Percentiles rank a stretch among this genome's conserved stretches.
phyloP scores from a whole-genome alignment of 2,888 invertebrate genomes.

The Seira musarum region DNA sequence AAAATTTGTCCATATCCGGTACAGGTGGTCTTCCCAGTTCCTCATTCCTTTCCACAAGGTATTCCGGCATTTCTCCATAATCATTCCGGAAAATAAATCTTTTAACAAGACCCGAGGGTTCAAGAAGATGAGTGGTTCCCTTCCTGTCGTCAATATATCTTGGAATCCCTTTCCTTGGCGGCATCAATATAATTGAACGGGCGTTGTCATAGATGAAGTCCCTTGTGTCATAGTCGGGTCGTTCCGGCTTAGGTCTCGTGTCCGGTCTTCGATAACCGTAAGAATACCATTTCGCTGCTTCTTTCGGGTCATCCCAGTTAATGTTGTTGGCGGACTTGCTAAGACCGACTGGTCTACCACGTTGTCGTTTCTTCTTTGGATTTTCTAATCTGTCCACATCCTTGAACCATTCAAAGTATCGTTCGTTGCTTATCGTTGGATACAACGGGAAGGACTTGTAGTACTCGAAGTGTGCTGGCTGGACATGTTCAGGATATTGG shows the following conservation, averaged over 20 bases:
- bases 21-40: slow-evolving; percentile 37
- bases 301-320: slow-evolving; percentile 40
- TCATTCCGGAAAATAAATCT: slow-evolving; percentile 30
- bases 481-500: neutral
- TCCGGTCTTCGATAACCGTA: slow-evolving; percentile 37
- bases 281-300: slow-evolving; percentile 41
- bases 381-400: slow-evolving; percentile 31
- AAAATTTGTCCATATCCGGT: slow-evolving; percentile 47
- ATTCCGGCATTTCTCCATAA: slow-evolving; percentile 38
- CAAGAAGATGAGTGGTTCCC: slow-evolving; percentile 35
- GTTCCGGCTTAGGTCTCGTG: slow-evolving; percentile 28
- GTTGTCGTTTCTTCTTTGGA: slow-evolving; percentile 4
- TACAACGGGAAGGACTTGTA: slow-evolving; percentile 46
- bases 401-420: slow-evolving; percentile 47
- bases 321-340: slow-evolving; percentile 32
- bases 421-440: slow-evolving; percentile 38
- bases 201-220: slow-evolving; percentile 46
- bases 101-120: slow-evolving; percentile 31
- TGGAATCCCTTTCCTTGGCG: slow-evolving; percentile 33
- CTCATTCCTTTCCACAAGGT: slow-evolving; percentile 29
- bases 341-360: slow-evolving; percentile 17
- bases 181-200: slow-evolving; percentile 40
- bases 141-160: slow-evolving; percentile 45
- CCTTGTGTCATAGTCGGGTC: slow-evolving; percentile 36
- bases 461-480: slow-evolving; percentile 22